Evolutionary conservation across 2,797 vertebrate species (phyloP).

Genomic region (Nasua narica): DNA sequence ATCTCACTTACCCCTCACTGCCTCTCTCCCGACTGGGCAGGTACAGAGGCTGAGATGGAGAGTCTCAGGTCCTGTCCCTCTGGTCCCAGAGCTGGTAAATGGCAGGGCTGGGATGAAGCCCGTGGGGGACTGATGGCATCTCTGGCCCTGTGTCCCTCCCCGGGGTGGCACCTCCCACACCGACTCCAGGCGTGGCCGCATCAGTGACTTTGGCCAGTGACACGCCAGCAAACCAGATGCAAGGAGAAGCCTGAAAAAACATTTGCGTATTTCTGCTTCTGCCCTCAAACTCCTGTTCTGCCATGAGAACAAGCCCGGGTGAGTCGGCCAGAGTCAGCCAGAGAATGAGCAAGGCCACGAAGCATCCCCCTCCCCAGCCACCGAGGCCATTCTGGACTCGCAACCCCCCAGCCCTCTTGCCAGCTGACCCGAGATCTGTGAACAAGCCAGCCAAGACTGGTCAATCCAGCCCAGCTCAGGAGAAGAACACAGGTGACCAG

Average conservation of each 20-base stretch:
- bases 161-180: neutral
- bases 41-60: neutral
- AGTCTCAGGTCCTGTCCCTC: accelerated
- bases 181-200: neutral
- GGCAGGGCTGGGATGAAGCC: neutral
- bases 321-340: neutral
- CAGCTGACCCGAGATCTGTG: neutral
- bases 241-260: neutral
- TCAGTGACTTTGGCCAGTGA: neutral
- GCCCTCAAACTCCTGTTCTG: neutral
- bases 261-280: neutral
- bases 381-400: neutral
- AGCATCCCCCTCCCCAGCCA: neutral
- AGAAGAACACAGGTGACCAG: neutral
- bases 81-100: accelerated
- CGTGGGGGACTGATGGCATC: accelerated
- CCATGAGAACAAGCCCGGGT: neutral
- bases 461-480: neutral
- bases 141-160: accelerated
- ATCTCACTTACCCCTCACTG: neutral
- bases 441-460: neutral
- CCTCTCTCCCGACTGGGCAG: neutral
- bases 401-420: neutral
- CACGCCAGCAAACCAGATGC: neutral
- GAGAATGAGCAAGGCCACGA: neutral